A percentile compares a stretch with the other conserved stretches of the same genome.
Evolutionary conservation across 2,888 invertebrate genomes (phyloP).

Genomic region (Xanthorhoe designata): DNA sequence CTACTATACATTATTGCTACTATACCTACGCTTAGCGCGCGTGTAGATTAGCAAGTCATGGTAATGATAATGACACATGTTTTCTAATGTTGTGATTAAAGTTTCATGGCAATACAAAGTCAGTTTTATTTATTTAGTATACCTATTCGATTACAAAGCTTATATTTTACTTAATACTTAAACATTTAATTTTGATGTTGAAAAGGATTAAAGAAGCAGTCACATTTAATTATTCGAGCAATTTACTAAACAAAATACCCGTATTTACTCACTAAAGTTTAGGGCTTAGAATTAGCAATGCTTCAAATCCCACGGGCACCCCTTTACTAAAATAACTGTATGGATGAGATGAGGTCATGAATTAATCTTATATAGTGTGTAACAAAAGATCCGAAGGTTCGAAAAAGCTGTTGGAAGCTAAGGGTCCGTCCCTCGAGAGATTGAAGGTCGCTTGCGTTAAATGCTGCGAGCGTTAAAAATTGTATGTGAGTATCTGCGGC

Average conservation of each 20-base stretch:
- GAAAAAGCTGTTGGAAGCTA: constrained; percentile 27
- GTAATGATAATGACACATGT: too few relatives aligned
- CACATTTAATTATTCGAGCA: too few relatives aligned
- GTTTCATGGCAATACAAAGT: too few relatives aligned
- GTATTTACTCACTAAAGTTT: background rate
- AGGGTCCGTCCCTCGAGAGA: constrained; percentile 23
- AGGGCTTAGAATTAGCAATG: background rate
- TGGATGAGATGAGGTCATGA: constrained; percentile 22
- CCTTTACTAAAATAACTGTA: constrained; percentile 3
- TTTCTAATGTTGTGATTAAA: too few relatives aligned
- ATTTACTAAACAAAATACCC: background rate
- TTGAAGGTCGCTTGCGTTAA: constrained; percentile 28
- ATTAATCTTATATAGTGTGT: constrained; percentile 16
- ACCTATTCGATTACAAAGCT: too few relatives aligned
- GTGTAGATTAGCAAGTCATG: too few relatives aligned
- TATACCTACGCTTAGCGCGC: too few relatives aligned
- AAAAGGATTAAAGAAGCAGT: too few relatives aligned
- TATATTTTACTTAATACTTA: too few relatives aligned
- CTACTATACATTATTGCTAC: too few relatives aligned
- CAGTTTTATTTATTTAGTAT: too few relatives aligned
- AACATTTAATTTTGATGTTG: too few relatives aligned
- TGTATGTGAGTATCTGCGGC: background rate
- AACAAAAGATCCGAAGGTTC: constrained; percentile 18
- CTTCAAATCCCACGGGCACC: constrained; percentile 2
- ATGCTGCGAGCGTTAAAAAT: constrained; percentile 17